Evolutionary conservation across 2,113 vertebrate species (phyloP).

Genomic region (Bubo bubo): DNA sequence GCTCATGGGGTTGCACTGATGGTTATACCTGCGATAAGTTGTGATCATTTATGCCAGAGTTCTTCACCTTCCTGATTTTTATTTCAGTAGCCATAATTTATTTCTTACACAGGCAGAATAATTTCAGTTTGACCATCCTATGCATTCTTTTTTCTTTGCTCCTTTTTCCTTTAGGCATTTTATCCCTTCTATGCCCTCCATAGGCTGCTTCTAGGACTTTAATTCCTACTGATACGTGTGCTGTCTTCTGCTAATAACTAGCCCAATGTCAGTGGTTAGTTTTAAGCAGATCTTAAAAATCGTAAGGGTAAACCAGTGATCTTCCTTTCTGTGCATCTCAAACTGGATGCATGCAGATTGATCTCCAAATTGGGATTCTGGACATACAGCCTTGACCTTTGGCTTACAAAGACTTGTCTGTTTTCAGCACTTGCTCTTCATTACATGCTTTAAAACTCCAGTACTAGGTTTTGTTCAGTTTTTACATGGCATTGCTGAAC

Average conservation of each 20-base stretch:
- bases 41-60: conserved; percentile 15
- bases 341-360: not conserved
- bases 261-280: not conserved
- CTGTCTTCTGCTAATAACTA: conserved; percentile 36
- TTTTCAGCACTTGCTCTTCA: conserved; percentile 36
- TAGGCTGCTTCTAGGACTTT: not conserved
- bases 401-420: not conserved
- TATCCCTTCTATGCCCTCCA: not conserved
- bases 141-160: not conserved
- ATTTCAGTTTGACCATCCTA: not conserved
- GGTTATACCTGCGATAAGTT: not conserved
- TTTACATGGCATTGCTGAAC: conserved; percentile 16
- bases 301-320: not conserved
- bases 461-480: not conserved
- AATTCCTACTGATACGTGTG: not conserved
- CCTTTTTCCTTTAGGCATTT: conserved; percentile 10
- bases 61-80: conserved; percentile 11
- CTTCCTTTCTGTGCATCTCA: not conserved
- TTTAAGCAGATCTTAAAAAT: conserved; percentile 19
- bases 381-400: conserved; percentile 19
- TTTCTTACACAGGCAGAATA: not conserved
- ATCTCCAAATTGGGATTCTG: not conserved
- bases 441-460: conserved; percentile 30
- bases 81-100: conserved; percentile 11
- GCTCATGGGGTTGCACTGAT: not conserved